Conservation (phyloP, 2,888 invertebrate genomes). For the Tetramorium bicarinatum region DNA sequence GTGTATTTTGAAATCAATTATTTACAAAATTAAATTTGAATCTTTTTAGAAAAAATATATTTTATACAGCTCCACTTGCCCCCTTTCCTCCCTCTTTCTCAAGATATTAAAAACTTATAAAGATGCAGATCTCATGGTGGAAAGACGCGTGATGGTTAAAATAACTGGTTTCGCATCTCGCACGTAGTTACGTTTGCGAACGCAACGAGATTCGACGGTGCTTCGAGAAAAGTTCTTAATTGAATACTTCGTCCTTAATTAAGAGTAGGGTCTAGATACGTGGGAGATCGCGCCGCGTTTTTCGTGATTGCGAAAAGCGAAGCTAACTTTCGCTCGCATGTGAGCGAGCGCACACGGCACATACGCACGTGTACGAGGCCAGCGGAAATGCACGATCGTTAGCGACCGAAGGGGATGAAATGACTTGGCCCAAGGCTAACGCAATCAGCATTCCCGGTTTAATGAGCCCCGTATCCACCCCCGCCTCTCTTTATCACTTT, state of each 20-base stretch:
- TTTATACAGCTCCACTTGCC: background rate
- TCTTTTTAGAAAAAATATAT: background rate
- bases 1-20: background rate
- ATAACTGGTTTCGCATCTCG: background rate
- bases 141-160: background rate
- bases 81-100: background rate
- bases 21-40: background rate
- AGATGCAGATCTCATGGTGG: background rate
- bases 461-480: slow-evolving; percentile 82
- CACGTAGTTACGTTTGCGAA: slow-evolving; percentile 13
- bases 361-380: slow-evolving; percentile 58
- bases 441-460: slow-evolving; percentile 85
- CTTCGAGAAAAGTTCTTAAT: slow-evolving; percentile 66
- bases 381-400: slow-evolving; percentile 78
- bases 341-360: background rate
- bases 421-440: slow-evolving; percentile 80
- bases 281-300: slow-evolving; percentile 47
- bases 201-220: slow-evolving; percentile 33
- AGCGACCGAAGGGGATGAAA: slow-evolving; percentile 76
- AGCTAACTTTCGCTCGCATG: slow-evolving; percentile 38
- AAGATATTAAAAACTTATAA: background rate
- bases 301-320: slow-evolving; percentile 48
- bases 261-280: slow-evolving; percentile 35
- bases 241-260: slow-evolving; percentile 69
- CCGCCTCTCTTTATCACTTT: slow-evolving; percentile 66